Evolutionary conservation across 1,140 invertebrate species (phyloP).

Genomic region (Chymomyza costata): DNA sequence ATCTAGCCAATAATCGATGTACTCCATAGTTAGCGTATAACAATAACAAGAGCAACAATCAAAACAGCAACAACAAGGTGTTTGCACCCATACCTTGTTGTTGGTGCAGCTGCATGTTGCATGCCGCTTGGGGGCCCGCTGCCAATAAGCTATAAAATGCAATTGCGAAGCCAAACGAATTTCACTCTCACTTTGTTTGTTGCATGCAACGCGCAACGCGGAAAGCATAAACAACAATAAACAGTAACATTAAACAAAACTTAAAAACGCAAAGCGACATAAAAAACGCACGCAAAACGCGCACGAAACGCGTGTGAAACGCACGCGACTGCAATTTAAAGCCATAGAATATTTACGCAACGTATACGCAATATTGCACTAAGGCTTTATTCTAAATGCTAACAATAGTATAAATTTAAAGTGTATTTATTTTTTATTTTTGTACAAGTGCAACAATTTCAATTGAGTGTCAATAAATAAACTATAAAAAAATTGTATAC

Average conservation of each 20-base stretch:
- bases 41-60: neutral
- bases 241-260: too few species aligned
- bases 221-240: too few species aligned
- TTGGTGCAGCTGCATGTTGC: constrained; percentile 20
- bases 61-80: constrained; percentile 39
- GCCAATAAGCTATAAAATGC: constrained; percentile 49
- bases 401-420: neutral
- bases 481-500: constrained; percentile 18
- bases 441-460: constrained; percentile 3
- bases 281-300: too few species aligned
- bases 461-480: constrained; percentile 11
- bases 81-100: constrained; percentile 49
- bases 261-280: too few species aligned
- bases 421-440: constrained; percentile 12
- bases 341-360: too few species aligned
- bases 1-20: too few species aligned
- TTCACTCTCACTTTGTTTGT: constrained; percentile 64
- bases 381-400: neutral
- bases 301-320: too few species aligned
- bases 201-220: neutral
- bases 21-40: too few species aligned
- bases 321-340: too few species aligned
- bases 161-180: constrained; percentile 35
- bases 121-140: constrained; percentile 2
- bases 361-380: constrained; percentile 29